Base-by-base conservation (phyloP, 1,140 invertebrate genomes). In the Drosophila insularis region DNA sequence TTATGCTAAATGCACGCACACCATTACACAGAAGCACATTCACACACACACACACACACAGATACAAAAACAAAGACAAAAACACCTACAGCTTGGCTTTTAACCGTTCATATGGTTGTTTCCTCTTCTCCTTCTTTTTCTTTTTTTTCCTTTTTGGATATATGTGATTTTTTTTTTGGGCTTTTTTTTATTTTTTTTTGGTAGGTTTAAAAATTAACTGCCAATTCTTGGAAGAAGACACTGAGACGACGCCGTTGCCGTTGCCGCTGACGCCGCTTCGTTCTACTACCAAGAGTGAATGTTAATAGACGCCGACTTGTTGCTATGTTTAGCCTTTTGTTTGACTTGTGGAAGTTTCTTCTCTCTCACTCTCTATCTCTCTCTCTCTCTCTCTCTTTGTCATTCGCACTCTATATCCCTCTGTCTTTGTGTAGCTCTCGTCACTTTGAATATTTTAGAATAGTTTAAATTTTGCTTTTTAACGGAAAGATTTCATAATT, bases 281-380 rank as follows among this genome's bases (percentile, higher is more conserved):
- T 64, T 64, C 50, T 69, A 32, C 35, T 67, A 32, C 61, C 65
- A 56, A 66, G 50, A 58, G 70, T 78, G 81, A 86, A 81, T 81
- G 81, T 74, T 86, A 86, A 86, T 86, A 86, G 81, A 86, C 82
- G 82, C 81, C 81, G 84, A 87, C 82, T 87, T 87, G 82, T 87
- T 87, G 82, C 82, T 87, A 74, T 79, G 84, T 89, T 89, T 78
- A 66, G 37, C 74, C 27, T 55, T 58, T 31, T 23, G 39, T 67
- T 59, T 59, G 62, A 14, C 50, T 50, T 31, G 43, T 69, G 60
- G 37, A 43, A 43, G 60, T 66, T 64, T 64, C 37, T 27, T 65
- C 5, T 62, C 8, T 3, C 10, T 50, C 8, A 21, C 6, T 50
- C 43, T 50, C 17, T 50, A 17, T 50, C 17, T 11, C 13, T 50